Evolutionary conservation across 1,140 invertebrate species (phyloP).

Genomic region (Diabrotica undecimpunctata): DNA sequence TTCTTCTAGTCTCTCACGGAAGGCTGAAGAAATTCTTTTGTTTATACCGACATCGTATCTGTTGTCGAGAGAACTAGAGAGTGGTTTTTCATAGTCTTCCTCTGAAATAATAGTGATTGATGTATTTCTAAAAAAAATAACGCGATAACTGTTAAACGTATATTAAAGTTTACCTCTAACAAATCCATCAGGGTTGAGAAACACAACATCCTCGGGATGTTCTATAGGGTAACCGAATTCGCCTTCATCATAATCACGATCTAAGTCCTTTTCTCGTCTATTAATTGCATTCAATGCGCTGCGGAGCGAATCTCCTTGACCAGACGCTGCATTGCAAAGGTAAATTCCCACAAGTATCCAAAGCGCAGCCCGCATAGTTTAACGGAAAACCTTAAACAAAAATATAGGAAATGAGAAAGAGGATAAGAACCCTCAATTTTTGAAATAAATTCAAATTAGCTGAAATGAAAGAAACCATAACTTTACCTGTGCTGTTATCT

Average conservation of each 20-base stretch:
- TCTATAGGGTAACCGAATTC: conserved; percentile 33
- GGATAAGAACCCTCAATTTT: no score
- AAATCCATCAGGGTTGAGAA: conserved; percentile 26
- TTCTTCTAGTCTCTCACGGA: conserved; percentile 49
- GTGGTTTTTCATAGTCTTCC: conserved; percentile 3
- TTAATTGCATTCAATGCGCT: conserved; percentile 49
- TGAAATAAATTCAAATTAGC: no score
- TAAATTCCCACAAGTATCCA: conserved; percentile 1
- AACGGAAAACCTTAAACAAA: not conserved
- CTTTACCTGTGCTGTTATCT: no score
- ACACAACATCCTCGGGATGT: conserved; percentile 29
- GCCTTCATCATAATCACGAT: conserved; percentile 29
- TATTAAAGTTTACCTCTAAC: conserved; percentile 18
- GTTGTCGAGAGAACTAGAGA: conserved; percentile 29
- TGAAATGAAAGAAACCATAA: no score
- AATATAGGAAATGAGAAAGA: not conserved
- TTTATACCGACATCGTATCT: conserved; percentile 28
- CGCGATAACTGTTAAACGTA: not conserved
- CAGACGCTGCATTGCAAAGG: not conserved
- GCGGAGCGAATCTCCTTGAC: conserved; percentile 46
- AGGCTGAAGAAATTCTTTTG: conserved; percentile 49
- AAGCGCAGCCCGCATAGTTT: conserved; percentile 7
- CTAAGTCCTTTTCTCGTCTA: conserved; percentile 48
- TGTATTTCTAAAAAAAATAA: not conserved
- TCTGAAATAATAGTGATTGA: conserved; percentile 9